phyloP scores from a whole-genome alignment of 2,113 vertebrate species.

The Upupa epops region DNA sequence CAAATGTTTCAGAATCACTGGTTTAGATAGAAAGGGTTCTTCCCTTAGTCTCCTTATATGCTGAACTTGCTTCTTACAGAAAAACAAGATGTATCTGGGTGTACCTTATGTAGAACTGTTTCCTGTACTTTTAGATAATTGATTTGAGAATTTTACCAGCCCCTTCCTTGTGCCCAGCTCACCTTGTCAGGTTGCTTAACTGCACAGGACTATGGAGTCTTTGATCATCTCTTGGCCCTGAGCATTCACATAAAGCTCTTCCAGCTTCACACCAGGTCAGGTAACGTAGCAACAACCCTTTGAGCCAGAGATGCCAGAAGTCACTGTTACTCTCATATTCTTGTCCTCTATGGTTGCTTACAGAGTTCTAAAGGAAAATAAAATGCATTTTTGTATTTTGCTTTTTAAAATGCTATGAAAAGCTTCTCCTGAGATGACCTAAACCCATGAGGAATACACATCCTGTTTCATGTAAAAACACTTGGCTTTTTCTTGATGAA shows the following conservation, averaged over 20 bases:
- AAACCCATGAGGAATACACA: background rate
- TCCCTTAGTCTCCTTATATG: background rate
- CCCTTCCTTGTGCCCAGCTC: background rate
- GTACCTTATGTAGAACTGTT: background rate
- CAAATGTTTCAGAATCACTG: background rate
- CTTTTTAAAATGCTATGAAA: background rate
- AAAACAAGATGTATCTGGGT: background rate
- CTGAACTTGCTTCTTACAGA: background rate
- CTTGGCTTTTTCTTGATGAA: background rate
- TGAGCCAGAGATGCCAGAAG: background rate
- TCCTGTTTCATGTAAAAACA: background rate
- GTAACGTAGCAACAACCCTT: background rate
- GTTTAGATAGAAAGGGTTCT: background rate
- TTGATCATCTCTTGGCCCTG: background rate
- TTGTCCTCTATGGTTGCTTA: background rate
- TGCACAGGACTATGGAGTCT: background rate
- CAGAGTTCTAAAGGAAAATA: background rate
- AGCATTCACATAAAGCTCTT: background rate
- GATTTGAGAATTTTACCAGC: background rate
- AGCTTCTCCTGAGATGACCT: background rate
- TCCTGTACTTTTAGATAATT: background rate
- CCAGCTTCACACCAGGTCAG: background rate
- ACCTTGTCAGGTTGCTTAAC: background rate
- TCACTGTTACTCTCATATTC: background rate
- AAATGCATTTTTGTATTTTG: background rate